Conservation (phyloP, 1,140 invertebrate species). For the Aradophagus sp. region DNA sequence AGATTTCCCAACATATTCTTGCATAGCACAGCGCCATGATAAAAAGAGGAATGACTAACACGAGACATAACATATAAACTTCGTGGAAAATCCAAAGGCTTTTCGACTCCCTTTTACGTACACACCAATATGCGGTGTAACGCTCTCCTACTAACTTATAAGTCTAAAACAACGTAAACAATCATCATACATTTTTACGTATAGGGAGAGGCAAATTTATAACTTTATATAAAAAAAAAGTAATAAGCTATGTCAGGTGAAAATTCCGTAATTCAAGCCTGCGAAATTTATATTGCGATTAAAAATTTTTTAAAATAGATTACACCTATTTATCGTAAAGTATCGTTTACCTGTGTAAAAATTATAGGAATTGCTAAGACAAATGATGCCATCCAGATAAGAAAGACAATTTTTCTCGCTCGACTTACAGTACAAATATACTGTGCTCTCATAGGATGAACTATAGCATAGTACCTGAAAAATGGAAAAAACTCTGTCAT, state of each 20-base stretch:
- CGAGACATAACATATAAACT: slow-evolving; percentile 80
- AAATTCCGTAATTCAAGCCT: no score
- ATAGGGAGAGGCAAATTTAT: no score
- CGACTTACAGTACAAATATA: slow-evolving; percentile 83
- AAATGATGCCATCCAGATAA: slow-evolving; percentile 80
- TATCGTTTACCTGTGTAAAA: slow-evolving; percentile 78
- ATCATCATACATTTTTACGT: no score
- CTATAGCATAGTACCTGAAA: slow-evolving; percentile 84
- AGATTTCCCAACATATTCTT: slow-evolving; percentile 81
- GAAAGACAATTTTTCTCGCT: slow-evolving; percentile 78
- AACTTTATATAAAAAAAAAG: no score
- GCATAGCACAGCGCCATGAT: slow-evolving; percentile 82
- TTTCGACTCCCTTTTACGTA: slow-evolving; percentile 75
- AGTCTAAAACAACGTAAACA: no score
- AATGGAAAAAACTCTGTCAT: background rate
- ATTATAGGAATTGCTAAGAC: slow-evolving; percentile 78
- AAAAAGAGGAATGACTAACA: slow-evolving; percentile 79
- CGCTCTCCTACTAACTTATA: slow-evolving; percentile 76
- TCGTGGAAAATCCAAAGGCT: slow-evolving; percentile 78
- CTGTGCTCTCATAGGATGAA: slow-evolving; percentile 84
- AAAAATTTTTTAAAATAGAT: no score
- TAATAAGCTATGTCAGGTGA: no score
- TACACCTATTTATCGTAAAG: no score
- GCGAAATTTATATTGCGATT: no score
- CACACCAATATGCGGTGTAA: slow-evolving; percentile 78